Percentiles rank a stretch among this genome's conserved stretches.
phyloP scores from a whole-genome alignment of 2,888 invertebrate species.

The Leptopilina drosophilae region DNA sequence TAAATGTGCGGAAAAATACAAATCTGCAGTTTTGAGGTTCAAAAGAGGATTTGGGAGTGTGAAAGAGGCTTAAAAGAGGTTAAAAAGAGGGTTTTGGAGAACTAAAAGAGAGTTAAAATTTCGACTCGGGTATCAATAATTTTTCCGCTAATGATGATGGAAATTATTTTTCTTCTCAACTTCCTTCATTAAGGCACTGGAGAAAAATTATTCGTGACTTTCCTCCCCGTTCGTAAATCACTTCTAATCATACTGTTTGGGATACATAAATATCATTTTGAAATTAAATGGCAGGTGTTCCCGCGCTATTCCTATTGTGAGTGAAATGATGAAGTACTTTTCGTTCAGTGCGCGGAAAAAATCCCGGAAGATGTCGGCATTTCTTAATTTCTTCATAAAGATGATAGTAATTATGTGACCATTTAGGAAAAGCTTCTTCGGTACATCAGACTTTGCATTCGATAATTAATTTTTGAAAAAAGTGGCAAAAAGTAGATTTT shows the following conservation, averaged over 20 bases:
- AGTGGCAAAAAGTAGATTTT: too few species aligned
- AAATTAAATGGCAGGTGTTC: constrained; percentile 27
- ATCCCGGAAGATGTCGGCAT: constrained; percentile 11
- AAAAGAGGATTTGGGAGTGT: too few species aligned
- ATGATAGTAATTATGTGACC: too few species aligned
- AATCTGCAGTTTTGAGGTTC: too few species aligned
- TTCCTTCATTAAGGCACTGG: not conserved
- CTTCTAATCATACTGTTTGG: constrained; percentile 9
- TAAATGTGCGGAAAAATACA: too few species aligned
- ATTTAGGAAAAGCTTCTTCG: too few species aligned
- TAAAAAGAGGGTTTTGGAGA: too few species aligned
- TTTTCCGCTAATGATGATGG: constrained; percentile 21
- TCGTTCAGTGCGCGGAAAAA: not conserved
- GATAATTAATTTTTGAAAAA: too few species aligned
- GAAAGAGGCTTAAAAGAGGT: too few species aligned
- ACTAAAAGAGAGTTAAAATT: too few species aligned
- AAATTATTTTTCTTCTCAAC: not conserved
- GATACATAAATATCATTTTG: constrained; percentile 31
- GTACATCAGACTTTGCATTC: too few species aligned
- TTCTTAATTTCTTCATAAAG: not conserved
- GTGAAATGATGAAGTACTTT: constrained; percentile 24
- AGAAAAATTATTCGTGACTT: constrained; percentile 26
- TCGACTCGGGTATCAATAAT: not conserved
- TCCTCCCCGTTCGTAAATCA: constrained; percentile 22
- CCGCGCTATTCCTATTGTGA: constrained; percentile 3